These are phyloP conservation scores for Premnoplex brunnescens DNA, from an alignment of 2,797 vertebrate genomes.

Conservation along the genomic window DNA sequence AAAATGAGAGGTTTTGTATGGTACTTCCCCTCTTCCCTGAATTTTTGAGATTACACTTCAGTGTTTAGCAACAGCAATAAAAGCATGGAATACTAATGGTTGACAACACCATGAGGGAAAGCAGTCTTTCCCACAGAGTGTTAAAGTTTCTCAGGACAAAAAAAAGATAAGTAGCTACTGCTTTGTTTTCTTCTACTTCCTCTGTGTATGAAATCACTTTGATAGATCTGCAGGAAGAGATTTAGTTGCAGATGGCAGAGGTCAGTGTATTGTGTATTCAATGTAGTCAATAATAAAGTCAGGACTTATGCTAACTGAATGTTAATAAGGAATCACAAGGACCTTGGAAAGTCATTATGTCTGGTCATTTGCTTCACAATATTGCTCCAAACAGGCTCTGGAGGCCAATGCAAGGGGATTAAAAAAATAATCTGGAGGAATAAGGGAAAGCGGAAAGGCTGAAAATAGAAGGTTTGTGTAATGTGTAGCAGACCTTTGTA, in stretches of 20 bases:
- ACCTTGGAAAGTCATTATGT: conserved; percentile 98
- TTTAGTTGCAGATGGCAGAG: conserved; percentile 97
- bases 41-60: background rate
- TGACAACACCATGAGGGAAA: background rate
- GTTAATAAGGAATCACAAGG: conserved; percentile 96
- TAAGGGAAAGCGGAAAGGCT: conserved; percentile 53
- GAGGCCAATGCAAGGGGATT: conserved; percentile 78
- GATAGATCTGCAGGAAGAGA: conserved; percentile 95
- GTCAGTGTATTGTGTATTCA: conserved; percentile 99
- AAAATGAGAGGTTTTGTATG: background rate
- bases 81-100: background rate
- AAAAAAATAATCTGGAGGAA: conserved; percentile 56
- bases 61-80: background rate
- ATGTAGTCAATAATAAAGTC: conserved; percentile 99
- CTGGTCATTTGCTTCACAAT: conserved; percentile 83
- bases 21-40: background rate
- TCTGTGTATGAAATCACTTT: conserved; percentile 88
- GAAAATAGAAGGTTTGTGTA: conserved; percentile 11
- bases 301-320: conserved; percentile 94
- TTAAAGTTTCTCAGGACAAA: conserved; percentile 80
- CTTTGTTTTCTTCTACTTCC: conserved; percentile 79
- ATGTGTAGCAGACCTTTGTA: background rate
- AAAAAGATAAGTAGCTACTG: conserved; percentile 78
- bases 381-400: conserved; percentile 77
- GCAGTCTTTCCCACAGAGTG: background rate